phyloP scores from a whole-genome alignment of 2,888 invertebrate species.

The Elmis aenea region DNA sequence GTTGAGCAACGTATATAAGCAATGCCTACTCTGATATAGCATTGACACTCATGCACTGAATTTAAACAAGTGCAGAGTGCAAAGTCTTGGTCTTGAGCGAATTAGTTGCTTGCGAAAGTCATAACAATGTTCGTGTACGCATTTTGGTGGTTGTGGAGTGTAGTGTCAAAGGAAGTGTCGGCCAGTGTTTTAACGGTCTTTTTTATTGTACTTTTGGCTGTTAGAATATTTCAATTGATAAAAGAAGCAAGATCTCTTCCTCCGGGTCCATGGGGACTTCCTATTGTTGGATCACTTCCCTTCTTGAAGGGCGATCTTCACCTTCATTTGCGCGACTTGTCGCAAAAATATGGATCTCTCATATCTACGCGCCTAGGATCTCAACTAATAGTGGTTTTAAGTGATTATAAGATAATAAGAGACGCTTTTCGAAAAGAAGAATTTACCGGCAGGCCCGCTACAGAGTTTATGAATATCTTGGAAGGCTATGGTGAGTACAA shows the following conservation, averaged over 20 bases:
- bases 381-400: constrained; percentile 78
- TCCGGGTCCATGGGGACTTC: constrained; percentile 85
- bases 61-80: constrained; percentile 18
- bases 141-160: constrained; percentile 46
- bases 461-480: constrained; percentile 78
- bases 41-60: constrained; percentile 31
- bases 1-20: constrained; percentile 33
- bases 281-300: constrained; percentile 77
- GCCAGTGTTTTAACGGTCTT: constrained; percentile 50
- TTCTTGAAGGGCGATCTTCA: constrained; percentile 75
- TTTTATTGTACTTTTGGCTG: constrained; percentile 46
- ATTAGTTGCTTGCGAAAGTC: constrained; percentile 8
- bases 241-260: constrained; percentile 56
- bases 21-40: constrained; percentile 29
- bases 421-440: constrained; percentile 82
- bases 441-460: constrained; percentile 82
- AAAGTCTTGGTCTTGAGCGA: constrained; percentile 3
- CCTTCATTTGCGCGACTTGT: constrained; percentile 70
- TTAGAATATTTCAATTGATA: constrained; percentile 39
- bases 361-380: constrained; percentile 78
- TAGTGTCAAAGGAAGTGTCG: constrained; percentile 37
- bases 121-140: constrained; percentile 53
- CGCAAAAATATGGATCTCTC: constrained; percentile 72
- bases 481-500: constrained; percentile 85
- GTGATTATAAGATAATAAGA: constrained; percentile 79